Conservation (phyloP, 2,797 vertebrate species). For the Gymnoscopelus braueri region DNA sequence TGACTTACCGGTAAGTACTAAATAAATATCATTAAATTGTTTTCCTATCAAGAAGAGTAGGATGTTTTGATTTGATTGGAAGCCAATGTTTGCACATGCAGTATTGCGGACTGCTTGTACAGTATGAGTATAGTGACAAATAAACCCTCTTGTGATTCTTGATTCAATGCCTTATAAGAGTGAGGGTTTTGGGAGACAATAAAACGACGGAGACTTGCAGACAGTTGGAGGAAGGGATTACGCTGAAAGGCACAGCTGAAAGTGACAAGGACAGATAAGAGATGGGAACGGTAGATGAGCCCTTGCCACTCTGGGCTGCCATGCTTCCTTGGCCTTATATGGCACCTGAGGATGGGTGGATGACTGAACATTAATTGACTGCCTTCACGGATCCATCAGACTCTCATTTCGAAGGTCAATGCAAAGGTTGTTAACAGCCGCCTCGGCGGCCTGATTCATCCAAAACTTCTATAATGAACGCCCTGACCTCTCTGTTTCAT, state of each 20-base stretch:
- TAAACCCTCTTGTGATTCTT: too few species aligned
- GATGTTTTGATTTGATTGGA: too few species aligned
- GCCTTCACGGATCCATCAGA: conserved; percentile 44
- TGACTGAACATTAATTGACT: conserved; percentile 59
- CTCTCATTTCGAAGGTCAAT: conserved; percentile 68
- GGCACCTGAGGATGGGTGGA: conserved; percentile 45
- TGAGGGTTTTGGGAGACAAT: neutral
- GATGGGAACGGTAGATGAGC: conserved; percentile 26
- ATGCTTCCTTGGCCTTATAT: conserved; percentile 53
- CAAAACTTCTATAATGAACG: conserved; percentile 56
- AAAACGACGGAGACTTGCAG: neutral
- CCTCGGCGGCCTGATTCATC: conserved; percentile 31
- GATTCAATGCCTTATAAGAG: neutral
- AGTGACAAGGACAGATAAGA: neutral
- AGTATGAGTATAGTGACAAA: too few species aligned
- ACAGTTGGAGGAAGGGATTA: conserved; percentile 22
- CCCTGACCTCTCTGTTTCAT: conserved; percentile 39
- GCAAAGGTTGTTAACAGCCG: conserved; percentile 44
- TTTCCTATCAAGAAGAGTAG: too few species aligned
- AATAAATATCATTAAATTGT: too few species aligned
- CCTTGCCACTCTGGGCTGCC: conserved; percentile 22
- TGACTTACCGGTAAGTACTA: too few species aligned
- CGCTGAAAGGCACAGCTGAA: conserved; percentile 2
- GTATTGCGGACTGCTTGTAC: neutral
- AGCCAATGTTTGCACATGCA: neutral